These are phyloP conservation scores for Gymnocheta viridis DNA, from an alignment of 2,888 invertebrate genomes.

Conservation along the genomic window DNA sequence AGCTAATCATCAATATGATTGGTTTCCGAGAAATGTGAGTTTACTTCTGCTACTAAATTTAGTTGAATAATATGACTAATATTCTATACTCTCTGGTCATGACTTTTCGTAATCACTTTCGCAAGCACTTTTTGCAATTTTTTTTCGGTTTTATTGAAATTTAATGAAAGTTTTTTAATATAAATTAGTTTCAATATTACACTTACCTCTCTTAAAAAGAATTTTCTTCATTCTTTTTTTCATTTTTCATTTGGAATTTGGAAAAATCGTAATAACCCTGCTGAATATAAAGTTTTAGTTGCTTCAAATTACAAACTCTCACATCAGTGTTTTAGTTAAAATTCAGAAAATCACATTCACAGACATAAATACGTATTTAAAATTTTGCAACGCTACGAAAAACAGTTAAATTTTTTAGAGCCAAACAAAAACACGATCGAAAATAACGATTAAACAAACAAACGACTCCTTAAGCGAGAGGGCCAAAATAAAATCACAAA, in stretches of 20 bases:
- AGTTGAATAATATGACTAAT: too few species aligned
- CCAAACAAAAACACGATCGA: background rate
- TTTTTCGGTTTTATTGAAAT: background rate
- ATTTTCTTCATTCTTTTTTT: constrained; percentile 34
- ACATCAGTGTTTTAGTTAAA: background rate
- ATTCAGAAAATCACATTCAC: too few species aligned
- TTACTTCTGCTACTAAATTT: too few species aligned
- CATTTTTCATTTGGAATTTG: background rate
- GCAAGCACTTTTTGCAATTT: too few species aligned
- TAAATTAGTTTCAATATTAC: background rate
- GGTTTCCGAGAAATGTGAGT: too few species aligned
- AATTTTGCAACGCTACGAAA: background rate
- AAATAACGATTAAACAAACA: background rate
- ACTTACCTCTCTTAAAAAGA: constrained; percentile 59
- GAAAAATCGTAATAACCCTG: background rate
- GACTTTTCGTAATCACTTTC: too few species aligned
- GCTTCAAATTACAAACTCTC: background rate
- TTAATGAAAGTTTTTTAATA: background rate
- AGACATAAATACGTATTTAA: too few species aligned
- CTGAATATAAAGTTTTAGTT: background rate
- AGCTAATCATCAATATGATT: too few species aligned
- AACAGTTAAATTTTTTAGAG: background rate
- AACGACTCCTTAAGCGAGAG: background rate
- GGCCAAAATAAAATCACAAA: background rate
- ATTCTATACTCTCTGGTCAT: too few species aligned